Percentiles rank a stretch among this genome's conserved stretches.
These are phyloP conservation scores for Spinibarbus caldwelli DNA, from an alignment of 2,797 vertebrate species.

Conservation along the genomic window DNA sequence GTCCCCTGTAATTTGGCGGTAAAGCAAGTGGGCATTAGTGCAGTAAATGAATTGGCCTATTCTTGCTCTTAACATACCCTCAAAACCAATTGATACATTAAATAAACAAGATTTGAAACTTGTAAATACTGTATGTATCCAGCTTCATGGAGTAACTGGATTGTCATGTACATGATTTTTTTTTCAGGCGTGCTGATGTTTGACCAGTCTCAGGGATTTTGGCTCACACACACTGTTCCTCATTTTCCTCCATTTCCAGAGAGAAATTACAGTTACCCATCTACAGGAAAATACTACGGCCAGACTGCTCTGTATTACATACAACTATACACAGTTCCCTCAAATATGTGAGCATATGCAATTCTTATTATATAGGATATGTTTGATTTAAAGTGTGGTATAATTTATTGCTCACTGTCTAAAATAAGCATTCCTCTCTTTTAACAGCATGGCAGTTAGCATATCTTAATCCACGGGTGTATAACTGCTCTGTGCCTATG, in stretches of 20 bases:
- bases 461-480: constrained; percentile 85
- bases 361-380: background rate
- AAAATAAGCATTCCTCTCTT: constrained; percentile 13
- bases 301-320: constrained; percentile 89
- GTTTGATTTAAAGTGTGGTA: background rate
- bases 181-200: constrained; percentile 88
- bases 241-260: constrained; percentile 86
- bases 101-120: background rate
- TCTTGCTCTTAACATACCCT: background rate
- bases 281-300: constrained; percentile 80
- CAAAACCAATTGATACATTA: background rate
- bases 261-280: constrained; percentile 85
- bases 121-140: background rate
- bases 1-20: background rate
- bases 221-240: constrained; percentile 90
- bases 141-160: background rate
- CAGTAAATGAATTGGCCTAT: background rate
- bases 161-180: constrained; percentile 56
- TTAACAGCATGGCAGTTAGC: constrained; percentile 84
- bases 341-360: constrained; percentile 79
- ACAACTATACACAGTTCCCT: constrained; percentile 83
- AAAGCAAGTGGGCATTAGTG: background rate
- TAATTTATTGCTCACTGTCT: background rate
- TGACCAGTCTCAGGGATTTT: constrained; percentile 88
- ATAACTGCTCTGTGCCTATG: constrained; percentile 87